A percentile compares a stretch with the other conserved stretches of the same genome.
Evolutionary conservation across 2,113 vertebrate genomes (phyloP).

Genomic region (Oncorhynchus clarkii): DNA sequence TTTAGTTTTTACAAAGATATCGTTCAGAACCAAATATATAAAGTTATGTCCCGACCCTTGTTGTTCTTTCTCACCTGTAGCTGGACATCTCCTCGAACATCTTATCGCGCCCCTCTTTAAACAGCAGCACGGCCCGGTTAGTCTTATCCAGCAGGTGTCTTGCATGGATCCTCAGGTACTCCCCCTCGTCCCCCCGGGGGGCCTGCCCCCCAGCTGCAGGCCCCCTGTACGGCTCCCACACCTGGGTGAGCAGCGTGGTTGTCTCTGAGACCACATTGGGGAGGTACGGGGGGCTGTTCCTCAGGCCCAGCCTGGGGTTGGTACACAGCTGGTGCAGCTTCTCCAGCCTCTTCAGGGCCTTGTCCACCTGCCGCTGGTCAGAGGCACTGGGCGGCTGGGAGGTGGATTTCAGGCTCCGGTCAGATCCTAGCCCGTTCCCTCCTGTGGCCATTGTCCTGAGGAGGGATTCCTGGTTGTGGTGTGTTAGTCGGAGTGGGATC

Average conservation of each 20-base stretch:
- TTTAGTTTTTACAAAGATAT: too few species aligned
- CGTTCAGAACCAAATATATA: too few species aligned
- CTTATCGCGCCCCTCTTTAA: constrained; percentile 71
- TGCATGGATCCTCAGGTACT: constrained; percentile 72
- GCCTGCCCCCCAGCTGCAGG: not conserved
- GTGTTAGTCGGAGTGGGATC: constrained; percentile 2
- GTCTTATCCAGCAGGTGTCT: constrained; percentile 79
- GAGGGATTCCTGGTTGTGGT: constrained; percentile 1
- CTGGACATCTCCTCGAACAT: constrained; percentile 77
- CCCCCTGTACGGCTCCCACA: constrained; percentile 66
- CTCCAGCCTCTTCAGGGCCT: constrained; percentile 64
- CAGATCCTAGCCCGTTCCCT: constrained; percentile 20
- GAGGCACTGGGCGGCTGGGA: constrained; percentile 19
- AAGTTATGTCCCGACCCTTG: too few species aligned
- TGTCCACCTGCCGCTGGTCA: constrained; percentile 62
- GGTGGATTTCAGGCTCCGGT: constrained; percentile 18
- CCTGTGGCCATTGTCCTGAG: constrained; percentile 56
- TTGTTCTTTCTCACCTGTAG: constrained; percentile 65
- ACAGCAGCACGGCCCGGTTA: constrained; percentile 68
- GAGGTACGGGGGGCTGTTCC: constrained; percentile 78
- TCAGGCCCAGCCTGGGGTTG: constrained; percentile 63
- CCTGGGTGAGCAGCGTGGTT: constrained; percentile 45
- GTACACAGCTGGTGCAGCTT: constrained; percentile 62
- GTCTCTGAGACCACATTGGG: constrained; percentile 72
- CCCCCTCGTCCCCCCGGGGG: constrained; percentile 53